These are phyloP conservation scores for Microctonus hyperodae DNA, from an alignment of 2,888 invertebrate species.

Conservation along the genomic window DNA sequence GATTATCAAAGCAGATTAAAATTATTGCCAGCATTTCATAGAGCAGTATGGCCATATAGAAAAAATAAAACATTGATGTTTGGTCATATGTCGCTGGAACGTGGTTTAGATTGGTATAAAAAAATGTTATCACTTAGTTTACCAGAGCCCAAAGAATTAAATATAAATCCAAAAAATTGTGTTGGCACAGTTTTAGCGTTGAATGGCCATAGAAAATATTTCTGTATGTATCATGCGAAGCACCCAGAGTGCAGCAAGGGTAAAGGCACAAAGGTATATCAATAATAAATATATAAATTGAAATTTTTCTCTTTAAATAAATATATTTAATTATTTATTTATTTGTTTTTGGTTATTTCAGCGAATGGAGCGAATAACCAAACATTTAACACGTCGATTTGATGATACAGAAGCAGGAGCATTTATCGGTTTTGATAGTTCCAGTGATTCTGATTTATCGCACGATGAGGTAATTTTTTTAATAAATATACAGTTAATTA, in stretches of 20 bases:
- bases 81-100: conserved; percentile 90
- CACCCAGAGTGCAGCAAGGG: conserved; percentile 78
- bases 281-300: not conserved
- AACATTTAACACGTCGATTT: conserved; percentile 54
- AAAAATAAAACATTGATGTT: conserved; percentile 94
- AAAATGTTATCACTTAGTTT: conserved; percentile 87
- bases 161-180: conserved; percentile 95
- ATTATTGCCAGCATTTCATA: conserved; percentile 89
- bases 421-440: conserved; percentile 84
- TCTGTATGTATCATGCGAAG: conserved; percentile 98
- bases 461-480: conserved; percentile 56
- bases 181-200: conserved; percentile 95
- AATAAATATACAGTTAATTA: conserved; percentile 4
- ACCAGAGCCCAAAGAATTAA: conserved; percentile 80
- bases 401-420: conserved; percentile 81
- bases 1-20: conserved; percentile 88
- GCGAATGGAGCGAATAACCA: conserved; percentile 77
- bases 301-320: not conserved
- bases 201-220: conserved; percentile 97
- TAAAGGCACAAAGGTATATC: conserved; percentile 75
- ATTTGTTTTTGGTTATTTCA: no score
- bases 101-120: conserved; percentile 93
- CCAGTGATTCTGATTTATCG: conserved; percentile 66
- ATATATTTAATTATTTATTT: conserved; percentile 5
- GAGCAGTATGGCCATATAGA: conserved; percentile 93